phyloP scores from a whole-genome alignment of 2,113 vertebrate species.

The Chaetops frenatus region DNA sequence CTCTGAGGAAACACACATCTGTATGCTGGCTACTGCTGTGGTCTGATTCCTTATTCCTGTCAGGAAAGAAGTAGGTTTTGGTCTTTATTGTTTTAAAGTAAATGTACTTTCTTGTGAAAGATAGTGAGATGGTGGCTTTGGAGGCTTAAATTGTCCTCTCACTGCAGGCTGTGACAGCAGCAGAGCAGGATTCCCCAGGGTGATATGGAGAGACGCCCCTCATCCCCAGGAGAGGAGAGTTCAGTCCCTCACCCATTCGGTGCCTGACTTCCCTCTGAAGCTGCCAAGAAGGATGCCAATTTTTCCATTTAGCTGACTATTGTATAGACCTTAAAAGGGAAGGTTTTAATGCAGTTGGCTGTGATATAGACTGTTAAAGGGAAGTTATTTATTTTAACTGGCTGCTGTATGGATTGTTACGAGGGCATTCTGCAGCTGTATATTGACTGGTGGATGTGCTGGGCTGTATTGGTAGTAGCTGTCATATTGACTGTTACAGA shows the following conservation, averaged over 20 bases:
- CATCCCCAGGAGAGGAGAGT: neutral
- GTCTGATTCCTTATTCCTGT: neutral
- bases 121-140: neutral
- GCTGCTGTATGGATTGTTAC: conserved; percentile 69
- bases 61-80: neutral
- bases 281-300: conserved; percentile 70
- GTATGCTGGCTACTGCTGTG: neutral
- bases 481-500: conserved; percentile 78
- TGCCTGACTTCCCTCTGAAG: conserved; percentile 48
- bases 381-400: conserved; percentile 73
- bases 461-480: conserved; percentile 72
- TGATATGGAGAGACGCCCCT: neutral
- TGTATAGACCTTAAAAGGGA: conserved; percentile 77
- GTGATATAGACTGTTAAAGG: conserved; percentile 72
- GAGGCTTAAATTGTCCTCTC: neutral
- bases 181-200: neutral
- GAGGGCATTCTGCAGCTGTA: conserved; percentile 44
- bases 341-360: conserved; percentile 78
- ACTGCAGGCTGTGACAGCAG: neutral
- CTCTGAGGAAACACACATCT: neutral
- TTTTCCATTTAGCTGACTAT: conserved; percentile 75
- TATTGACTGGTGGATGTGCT: conserved; percentile 71
- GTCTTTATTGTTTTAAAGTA: neutral
- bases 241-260: neutral
- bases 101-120: neutral